These are phyloP conservation scores for Crotalus viridis DNA, from an alignment of 2,113 vertebrate genomes.

Conservation along the genomic window DNA sequence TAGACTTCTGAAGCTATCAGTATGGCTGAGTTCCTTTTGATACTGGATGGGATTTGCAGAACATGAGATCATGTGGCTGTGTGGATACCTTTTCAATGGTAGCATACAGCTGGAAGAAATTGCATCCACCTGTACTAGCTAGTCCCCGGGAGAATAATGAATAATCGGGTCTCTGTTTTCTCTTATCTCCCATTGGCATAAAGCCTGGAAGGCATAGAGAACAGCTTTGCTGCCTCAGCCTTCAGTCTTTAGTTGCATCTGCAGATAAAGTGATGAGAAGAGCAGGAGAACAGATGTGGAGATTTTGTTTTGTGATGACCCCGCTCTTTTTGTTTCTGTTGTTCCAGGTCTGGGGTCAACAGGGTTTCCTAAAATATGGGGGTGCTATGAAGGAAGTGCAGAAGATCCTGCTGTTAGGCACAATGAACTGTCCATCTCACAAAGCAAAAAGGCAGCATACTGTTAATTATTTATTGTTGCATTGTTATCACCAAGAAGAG, in stretches of 20 bases:
- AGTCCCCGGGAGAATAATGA: conserved; percentile 42
- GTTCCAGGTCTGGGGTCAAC: conserved; percentile 20
- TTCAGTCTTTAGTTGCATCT: conserved; percentile 28
- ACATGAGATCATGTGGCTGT: conserved; percentile 49
- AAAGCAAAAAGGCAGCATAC: background rate
- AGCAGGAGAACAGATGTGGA: background rate
- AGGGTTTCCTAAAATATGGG: background rate
- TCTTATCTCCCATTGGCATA: conserved; percentile 28
- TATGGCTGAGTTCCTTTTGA: conserved; percentile 38
- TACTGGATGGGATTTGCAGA: conserved; percentile 22
- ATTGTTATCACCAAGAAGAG: background rate
- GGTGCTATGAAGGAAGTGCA: background rate
- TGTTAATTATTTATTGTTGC: background rate
- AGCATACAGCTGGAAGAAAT: conserved; percentile 24
- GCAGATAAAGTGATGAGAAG: conserved; percentile 26
- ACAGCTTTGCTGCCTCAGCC: conserved; percentile 23
- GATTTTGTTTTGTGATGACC: background rate
- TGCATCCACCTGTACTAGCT: conserved; percentile 31
- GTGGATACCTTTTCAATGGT: conserved; percentile 10
- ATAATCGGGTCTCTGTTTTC: conserved; percentile 28
- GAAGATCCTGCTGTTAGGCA: background rate
- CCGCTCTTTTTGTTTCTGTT: conserved; percentile 15
- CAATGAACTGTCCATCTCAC: background rate
- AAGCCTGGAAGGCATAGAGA: conserved; percentile 21
- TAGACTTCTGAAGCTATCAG: conserved; percentile 37